phyloP scores from a whole-genome alignment of 1,140 invertebrate species.

The Aplysia californica region DNA sequence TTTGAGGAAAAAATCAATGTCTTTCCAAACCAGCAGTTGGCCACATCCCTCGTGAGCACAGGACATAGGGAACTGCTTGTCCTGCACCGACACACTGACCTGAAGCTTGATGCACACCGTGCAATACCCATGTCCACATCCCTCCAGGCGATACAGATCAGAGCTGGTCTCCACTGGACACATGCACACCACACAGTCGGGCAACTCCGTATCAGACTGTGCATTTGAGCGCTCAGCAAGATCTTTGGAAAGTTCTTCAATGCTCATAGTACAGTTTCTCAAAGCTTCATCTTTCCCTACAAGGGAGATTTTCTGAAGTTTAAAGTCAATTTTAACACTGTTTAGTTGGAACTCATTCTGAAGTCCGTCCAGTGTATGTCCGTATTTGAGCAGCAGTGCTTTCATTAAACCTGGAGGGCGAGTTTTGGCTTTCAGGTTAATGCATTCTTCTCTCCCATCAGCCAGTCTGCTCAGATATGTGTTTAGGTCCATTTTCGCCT shows the following conservation, averaged over 20 bases:
- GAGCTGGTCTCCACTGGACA: conserved; percentile 39
- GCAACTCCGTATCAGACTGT: conserved; percentile 13
- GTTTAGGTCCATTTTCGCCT: conserved; percentile 31
- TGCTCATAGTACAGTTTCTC: conserved; percentile 22
- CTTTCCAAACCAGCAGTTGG: conserved; percentile 37
- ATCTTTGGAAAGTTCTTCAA: conserved; percentile 28
- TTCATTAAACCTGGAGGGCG: conserved; percentile 56
- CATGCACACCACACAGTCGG: conserved; percentile 55
- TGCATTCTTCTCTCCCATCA: conserved; percentile 20
- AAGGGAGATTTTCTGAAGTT: conserved; percentile 43
- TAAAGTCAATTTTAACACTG: conserved; percentile 37
- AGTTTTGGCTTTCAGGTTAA: conserved; percentile 35
- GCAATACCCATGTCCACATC: conserved; percentile 61
- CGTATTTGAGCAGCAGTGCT: conserved; percentile 40
- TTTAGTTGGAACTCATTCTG: conserved; percentile 25
- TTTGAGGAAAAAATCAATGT: conserved; percentile 36
- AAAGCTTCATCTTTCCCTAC: conserved; percentile 39
- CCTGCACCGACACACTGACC: conserved; percentile 19
- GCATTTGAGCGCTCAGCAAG: background rate
- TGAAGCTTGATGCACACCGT: conserved; percentile 43
- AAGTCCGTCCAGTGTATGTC: conserved; percentile 33
- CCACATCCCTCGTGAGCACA: conserved; percentile 50
- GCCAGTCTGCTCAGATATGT: conserved; percentile 34
- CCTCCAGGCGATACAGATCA: conserved; percentile 50
- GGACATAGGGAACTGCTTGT: conserved; percentile 42